A percentile compares a stretch with the other conserved stretches of the same genome.
phyloP scores from a whole-genome alignment of 2,888 invertebrate genomes.

The Plagodis dolabraria region DNA sequence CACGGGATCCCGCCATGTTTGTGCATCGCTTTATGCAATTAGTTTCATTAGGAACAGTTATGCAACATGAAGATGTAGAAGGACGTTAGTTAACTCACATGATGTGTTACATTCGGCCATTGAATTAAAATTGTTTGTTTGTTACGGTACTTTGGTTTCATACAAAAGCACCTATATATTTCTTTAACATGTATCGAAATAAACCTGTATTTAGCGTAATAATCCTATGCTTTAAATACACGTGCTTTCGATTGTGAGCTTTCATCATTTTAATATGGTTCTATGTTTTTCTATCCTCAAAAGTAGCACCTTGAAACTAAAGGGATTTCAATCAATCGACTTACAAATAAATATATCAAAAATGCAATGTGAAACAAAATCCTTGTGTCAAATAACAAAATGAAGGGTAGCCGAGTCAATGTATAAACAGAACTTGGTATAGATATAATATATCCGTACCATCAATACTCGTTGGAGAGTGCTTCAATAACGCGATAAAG shows the following conservation, averaged over 20 bases:
- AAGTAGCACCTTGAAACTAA: not conserved
- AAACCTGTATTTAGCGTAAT: too few species aligned
- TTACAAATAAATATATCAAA: slow-evolving; percentile 10
- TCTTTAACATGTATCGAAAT: too few species aligned
- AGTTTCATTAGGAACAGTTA: slow-evolving; percentile 30
- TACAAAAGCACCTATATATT: too few species aligned
- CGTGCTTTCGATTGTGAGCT: too few species aligned
- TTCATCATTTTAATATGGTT: too few species aligned
- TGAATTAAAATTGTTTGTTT: not conserved
- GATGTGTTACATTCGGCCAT: too few species aligned
- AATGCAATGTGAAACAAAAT: slow-evolving; percentile 12
- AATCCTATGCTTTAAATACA: too few species aligned
- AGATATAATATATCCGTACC: slow-evolving; percentile 41
- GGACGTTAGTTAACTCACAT: slow-evolving; percentile 2
- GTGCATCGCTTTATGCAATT: slow-evolving; percentile 47
- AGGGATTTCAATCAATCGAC: slow-evolving; percentile 13
- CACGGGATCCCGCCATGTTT: slow-evolving; percentile 60
- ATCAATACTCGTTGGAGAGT: slow-evolving; percentile 56
- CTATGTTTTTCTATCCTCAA: too few species aligned
- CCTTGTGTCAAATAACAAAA: slow-evolving; percentile 17
- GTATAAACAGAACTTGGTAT: slow-evolving; percentile 4
- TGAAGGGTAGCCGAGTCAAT: slow-evolving; percentile 23
- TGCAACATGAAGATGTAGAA: slow-evolving; percentile 13
- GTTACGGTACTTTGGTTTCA: not conserved
- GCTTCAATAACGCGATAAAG: slow-evolving; percentile 61